A percentile compares a stretch with the other conserved stretches of the same genome.
Evolutionary conservation across 2,797 vertebrate genomes (phyloP).

Genomic region (Carapus acus): DNA sequence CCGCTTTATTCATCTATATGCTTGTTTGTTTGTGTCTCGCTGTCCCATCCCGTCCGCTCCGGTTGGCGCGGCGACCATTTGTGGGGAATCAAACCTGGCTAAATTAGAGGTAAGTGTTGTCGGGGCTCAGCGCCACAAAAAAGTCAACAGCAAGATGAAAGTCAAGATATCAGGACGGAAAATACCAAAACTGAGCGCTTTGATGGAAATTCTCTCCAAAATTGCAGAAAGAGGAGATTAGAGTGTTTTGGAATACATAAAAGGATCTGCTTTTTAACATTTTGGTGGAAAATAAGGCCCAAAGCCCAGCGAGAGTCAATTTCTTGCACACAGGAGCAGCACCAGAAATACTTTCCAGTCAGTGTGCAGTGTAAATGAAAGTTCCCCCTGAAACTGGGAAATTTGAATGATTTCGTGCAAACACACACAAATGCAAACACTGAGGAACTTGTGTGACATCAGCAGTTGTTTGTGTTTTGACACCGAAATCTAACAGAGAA

Average conservation of each 20-base stretch:
- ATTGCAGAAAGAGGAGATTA: constrained; percentile 6
- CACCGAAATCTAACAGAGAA: no score
- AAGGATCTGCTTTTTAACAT: background rate
- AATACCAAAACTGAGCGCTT: constrained; percentile 7
- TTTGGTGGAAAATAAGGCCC: background rate
- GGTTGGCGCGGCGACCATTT: constrained; percentile 32
- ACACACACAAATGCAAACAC: no score
- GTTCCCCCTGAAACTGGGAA: background rate
- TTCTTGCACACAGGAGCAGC: background rate
- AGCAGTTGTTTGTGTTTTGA: background rate
- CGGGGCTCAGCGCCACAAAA: constrained; percentile 6
- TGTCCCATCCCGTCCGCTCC: constrained; percentile 27
- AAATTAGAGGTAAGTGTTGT: constrained; percentile 27
- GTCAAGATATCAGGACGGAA: constrained; percentile 9
- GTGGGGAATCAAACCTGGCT: constrained; percentile 35
- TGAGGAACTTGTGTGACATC: no score
- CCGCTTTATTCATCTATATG: constrained; percentile 42
- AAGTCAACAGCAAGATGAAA: constrained; percentile 37
- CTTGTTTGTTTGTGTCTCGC: constrained; percentile 52
- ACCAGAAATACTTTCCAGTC: constrained; percentile 2
- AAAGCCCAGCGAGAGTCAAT: background rate
- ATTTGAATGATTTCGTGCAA: background rate
- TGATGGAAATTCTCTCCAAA: constrained; percentile 1
- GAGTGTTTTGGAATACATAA: constrained; percentile 1
- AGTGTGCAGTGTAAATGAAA: background rate